Evolutionary conservation across 2,888 invertebrate species (phyloP).

Genomic region (Eurytoma adleriae): DNA sequence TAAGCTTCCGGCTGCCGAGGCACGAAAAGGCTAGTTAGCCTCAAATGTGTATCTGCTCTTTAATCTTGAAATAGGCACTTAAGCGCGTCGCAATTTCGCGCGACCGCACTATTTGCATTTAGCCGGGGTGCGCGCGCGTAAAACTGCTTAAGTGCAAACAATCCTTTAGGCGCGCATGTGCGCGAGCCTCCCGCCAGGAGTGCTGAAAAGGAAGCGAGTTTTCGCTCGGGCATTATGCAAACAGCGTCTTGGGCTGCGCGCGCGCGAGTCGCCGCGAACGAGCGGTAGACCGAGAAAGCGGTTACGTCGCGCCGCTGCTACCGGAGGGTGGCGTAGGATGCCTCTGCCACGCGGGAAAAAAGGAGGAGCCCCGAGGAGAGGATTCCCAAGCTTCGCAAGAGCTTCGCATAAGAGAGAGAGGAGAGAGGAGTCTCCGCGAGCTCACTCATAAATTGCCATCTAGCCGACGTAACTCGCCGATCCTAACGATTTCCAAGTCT

Average conservation of each 20-base stretch:
- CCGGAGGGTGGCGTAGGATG: slow-evolving; percentile 29
- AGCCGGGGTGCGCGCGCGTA: slow-evolving; percentile 33
- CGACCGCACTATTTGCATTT: slow-evolving; percentile 52
- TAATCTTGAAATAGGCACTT: slow-evolving; percentile 55
- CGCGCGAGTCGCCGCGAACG: slow-evolving; percentile 10
- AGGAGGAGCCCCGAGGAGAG: slow-evolving; percentile 15
- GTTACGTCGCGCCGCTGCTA: slow-evolving; percentile 33
- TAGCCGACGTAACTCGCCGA: slow-evolving; percentile 34
- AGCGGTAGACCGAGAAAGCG: slow-evolving; percentile 35
- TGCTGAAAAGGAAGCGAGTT: slow-evolving; percentile 40
- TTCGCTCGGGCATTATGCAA: slow-evolving; percentile 49
- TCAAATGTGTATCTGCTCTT: slow-evolving; percentile 45
- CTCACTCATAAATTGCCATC: slow-evolving; percentile 53
- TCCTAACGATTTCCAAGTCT: slow-evolving; percentile 49
- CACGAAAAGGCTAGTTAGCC: slow-evolving; percentile 45
- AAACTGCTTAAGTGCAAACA: slow-evolving; percentile 53
- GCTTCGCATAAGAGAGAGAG: too few species aligned
- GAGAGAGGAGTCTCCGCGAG: slow-evolving; percentile 3
- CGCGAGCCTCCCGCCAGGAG: neutral
- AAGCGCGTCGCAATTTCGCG: slow-evolving; percentile 49
- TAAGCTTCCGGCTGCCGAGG: neutral
- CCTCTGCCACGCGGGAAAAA: neutral
- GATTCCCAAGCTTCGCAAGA: slow-evolving; percentile 42
- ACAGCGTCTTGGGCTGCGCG: slow-evolving; percentile 35
- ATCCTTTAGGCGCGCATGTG: slow-evolving; percentile 44